Base-by-base conservation (phyloP, 2,113 vertebrate genomes). In the Siniperca chuatsi region DNA sequence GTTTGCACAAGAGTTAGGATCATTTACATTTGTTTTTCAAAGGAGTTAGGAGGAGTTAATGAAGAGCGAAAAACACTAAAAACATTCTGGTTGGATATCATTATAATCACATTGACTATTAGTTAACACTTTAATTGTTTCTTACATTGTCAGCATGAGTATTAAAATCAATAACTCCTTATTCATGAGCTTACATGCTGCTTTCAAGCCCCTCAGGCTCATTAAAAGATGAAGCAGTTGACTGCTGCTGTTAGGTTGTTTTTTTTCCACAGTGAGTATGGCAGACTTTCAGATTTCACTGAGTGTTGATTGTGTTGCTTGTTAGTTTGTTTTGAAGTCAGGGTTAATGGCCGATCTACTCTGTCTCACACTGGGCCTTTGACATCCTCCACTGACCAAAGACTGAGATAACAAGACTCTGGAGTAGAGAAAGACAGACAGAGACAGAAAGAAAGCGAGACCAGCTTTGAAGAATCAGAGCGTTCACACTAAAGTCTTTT, bases 301-400 rank as follows among this genome's bases (percentile, higher is more conserved):
- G 55, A 4, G 61, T 40, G 78, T 54, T 21, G 68, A 72, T 73
- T 61, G 61, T 74, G 77, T 37, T 78, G 84, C 90, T 91, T 89
- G 90, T 89, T 91, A 78, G 83, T 80, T 86, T 89, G 81, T 91
- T 89, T 87, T 89, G 90, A 87, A 90, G 86, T 69, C 57, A 13
- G 84, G 90, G 84, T 89, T 90, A 87, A 90, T 80, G 62, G 86
- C n/a, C 42, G 68, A 86, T 86, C 71, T 37, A 1, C 80, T 78
- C 75, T 42, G 82, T 70, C 75, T 87, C 79, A 81, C 54, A 74
- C 86, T 71, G 71, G 77, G 81, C 67, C 71, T 90, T 35, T 77
- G 88, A 92, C 88, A 89, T 89, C 90, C 86, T 91, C 80, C 82
- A 5, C 88, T 86, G 88, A 91, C 86, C 90, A 83, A 79, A 91